Conservation (phyloP, 2,888 invertebrate species). For the Drosophila nr. medialis region DNA sequence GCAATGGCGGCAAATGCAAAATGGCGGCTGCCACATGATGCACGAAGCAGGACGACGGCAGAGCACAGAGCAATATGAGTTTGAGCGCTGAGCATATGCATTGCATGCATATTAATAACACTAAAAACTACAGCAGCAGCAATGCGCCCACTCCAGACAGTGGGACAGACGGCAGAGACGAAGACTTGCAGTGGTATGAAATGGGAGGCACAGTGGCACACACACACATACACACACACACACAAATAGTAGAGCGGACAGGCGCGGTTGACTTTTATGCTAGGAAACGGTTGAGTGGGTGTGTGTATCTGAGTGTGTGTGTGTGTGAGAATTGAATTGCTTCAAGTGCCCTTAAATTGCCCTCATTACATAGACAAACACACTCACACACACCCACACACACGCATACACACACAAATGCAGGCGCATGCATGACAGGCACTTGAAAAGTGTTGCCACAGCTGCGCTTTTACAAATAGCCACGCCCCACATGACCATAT, state of each 20-base stretch:
- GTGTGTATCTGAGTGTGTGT: conserved; percentile 60
- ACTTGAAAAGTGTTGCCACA: conserved; percentile 73
- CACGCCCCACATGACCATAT: conserved; percentile 53
- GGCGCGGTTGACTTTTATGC: conserved; percentile 45
- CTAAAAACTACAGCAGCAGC: conserved; percentile 62
- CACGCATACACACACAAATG: conserved; percentile 22
- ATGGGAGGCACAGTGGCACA: conserved; percentile 3
- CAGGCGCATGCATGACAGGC: conserved; percentile 31
- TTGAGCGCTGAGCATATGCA: conserved; percentile 58
- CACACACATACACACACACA: not conserved
- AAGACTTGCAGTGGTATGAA: conserved; percentile 12
- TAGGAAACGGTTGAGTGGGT: conserved; percentile 41
- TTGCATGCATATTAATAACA: conserved; percentile 76
- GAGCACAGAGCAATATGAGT: conserved; percentile 12
- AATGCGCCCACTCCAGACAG: conserved; percentile 35
- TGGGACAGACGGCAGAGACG: conserved; percentile 12
- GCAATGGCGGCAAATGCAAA: conserved; percentile 64
- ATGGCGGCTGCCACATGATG: conserved; percentile 66
- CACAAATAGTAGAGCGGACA: conserved; percentile 24
- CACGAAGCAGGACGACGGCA: conserved; percentile 40
- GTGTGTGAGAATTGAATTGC: conserved; percentile 75
- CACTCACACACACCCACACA: conserved; percentile 32
- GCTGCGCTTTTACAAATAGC: conserved; percentile 72
- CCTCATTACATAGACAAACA: conserved; percentile 78
- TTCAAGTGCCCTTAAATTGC: conserved; percentile 77